Conservation (phyloP, 2,888 invertebrate species). For the Apotomis capreana region DNA sequence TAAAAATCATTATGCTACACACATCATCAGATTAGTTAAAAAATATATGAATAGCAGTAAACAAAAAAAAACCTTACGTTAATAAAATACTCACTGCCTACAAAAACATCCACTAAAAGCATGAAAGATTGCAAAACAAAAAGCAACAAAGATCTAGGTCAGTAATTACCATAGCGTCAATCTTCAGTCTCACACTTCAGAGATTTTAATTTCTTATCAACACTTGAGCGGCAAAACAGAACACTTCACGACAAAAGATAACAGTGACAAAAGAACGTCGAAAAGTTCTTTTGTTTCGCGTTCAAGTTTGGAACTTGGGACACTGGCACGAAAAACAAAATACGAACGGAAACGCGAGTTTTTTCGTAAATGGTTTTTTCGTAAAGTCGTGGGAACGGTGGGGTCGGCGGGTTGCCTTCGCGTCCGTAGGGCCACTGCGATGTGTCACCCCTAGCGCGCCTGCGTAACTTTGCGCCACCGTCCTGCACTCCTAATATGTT, state of each 20-base stretch:
- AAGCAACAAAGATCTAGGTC: constrained; percentile 30
- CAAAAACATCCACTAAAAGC: constrained; percentile 16
- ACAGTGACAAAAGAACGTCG: constrained; percentile 42
- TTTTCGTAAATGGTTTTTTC: constrained; percentile 50
- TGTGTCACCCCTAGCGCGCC: constrained; percentile 68
- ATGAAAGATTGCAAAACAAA: constrained; percentile 13
- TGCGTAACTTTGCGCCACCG: constrained; percentile 76
- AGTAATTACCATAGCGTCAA: constrained; percentile 41
- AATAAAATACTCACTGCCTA: background rate
- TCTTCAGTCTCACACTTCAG: constrained; percentile 31
- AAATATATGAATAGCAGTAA: too few relatives aligned
- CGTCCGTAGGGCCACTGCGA: constrained; percentile 73
- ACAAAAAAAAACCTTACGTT: background rate
- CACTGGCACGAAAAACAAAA: constrained; percentile 34
- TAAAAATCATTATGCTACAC: too few relatives aligned
- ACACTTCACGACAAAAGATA: constrained; percentile 46
- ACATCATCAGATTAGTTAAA: too few relatives aligned
- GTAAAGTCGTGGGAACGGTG: constrained; percentile 46
- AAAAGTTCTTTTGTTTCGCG: constrained; percentile 43
- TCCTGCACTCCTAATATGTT: constrained; percentile 79
- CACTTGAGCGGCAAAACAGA: constrained; percentile 44
- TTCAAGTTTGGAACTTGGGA: constrained; percentile 43
- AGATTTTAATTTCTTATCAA: constrained; percentile 43
- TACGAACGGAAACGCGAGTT: constrained; percentile 23
- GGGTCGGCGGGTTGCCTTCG: constrained; percentile 62